Conservation (phyloP, 1,140 invertebrate genomes). For the Vollenhovia emeryi region DNA sequence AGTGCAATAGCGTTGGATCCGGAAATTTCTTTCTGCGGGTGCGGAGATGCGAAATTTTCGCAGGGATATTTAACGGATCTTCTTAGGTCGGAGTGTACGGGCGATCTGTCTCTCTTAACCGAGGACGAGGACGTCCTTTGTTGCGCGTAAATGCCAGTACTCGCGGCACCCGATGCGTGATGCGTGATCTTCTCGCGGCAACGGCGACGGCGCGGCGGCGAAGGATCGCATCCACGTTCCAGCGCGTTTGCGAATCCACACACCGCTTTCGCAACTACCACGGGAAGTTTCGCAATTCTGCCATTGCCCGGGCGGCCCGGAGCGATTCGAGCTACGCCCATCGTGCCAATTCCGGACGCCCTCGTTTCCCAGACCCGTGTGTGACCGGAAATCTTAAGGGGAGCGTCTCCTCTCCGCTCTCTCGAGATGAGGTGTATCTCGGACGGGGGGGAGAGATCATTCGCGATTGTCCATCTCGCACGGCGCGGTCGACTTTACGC, state of each 20-base stretch:
- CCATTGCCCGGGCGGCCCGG: slow-evolving; percentile 22
- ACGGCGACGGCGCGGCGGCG: neutral
- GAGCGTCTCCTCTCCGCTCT: neutral
- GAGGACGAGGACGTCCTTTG: slow-evolving; percentile 33
- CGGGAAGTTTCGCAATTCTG: slow-evolving; percentile 64
- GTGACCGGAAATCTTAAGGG: slow-evolving; percentile 54
- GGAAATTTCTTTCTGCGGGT: too few relatives aligned
- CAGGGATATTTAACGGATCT: neutral
- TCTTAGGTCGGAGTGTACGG: slow-evolving; percentile 46
- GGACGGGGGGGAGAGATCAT: slow-evolving; percentile 3
- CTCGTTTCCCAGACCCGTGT: slow-evolving; percentile 45
- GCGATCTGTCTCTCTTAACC: neutral
- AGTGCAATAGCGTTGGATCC: too few relatives aligned
- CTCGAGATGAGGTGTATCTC: slow-evolving; percentile 35
- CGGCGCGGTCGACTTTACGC: slow-evolving; percentile 1
- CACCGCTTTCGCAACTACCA: slow-evolving; percentile 43
- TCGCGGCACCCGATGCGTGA: slow-evolving; percentile 39
- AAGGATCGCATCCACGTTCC: slow-evolving; percentile 17
- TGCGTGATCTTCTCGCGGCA: slow-evolving; percentile 6
- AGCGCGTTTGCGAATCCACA: slow-evolving; percentile 32
- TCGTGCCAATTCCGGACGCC: slow-evolving; percentile 55
- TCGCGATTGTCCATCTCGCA: neutral
- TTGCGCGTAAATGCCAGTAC: slow-evolving; percentile 34
- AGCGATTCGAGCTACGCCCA: slow-evolving; percentile 42
- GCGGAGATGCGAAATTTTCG: neutral